Percentiles rank a stretch among this genome's conserved stretches.
These are phyloP conservation scores for Anniella stebbinsi DNA, from an alignment of 2,797 vertebrate species.

Conservation along the genomic window DNA sequence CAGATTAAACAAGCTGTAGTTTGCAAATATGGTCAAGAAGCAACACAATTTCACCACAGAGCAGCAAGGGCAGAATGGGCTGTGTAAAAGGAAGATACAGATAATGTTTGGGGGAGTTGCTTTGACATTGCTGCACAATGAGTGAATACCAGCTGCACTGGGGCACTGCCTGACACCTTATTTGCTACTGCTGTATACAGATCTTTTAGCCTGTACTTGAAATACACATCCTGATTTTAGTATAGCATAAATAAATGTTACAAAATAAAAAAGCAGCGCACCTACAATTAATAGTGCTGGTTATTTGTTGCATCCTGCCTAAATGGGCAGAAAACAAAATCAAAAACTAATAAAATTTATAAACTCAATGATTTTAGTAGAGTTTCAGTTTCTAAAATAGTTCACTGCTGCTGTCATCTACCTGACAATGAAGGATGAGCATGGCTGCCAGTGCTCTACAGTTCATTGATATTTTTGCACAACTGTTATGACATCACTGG, in stretches of 20 bases:
- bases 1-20: not conserved
- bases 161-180: accelerated
- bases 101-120: not conserved
- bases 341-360: not conserved
- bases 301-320: accelerated
- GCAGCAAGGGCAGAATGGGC: slow-evolving; percentile 51
- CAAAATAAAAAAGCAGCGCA: not conserved
- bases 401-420: slow-evolving; percentile 30
- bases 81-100: not conserved
- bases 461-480: slow-evolving; percentile 12
- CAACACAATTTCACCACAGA: slow-evolving; percentile 42
- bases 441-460: slow-evolving; percentile 20
- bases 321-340: accelerated
- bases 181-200: not conserved
- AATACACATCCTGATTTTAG: slow-evolving; percentile 3
- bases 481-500: not conserved
- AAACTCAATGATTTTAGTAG: not conserved
- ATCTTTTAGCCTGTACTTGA: not conserved
- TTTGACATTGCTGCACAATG: not conserved
- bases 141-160: not conserved
- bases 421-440: slow-evolving; percentile 24
- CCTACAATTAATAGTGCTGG: not conserved
- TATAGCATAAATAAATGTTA: not conserved
- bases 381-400: not conserved
- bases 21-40: not conserved